Conservation (phyloP, 2,888 invertebrate genomes). For the Oscheius myriophilus region DNA sequence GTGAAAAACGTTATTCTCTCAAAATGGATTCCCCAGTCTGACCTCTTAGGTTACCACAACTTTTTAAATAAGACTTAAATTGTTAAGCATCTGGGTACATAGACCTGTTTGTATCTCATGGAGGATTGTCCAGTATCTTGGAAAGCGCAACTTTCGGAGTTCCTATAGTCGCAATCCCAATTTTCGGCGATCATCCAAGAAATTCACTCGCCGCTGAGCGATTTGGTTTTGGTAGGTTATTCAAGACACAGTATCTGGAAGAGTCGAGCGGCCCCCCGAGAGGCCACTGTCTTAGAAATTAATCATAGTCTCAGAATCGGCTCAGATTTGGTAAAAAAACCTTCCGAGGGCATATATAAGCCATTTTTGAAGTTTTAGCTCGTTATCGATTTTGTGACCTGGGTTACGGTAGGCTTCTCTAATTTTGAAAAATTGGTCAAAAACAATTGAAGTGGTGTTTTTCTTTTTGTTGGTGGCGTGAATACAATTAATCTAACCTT, state of each 20-base stretch:
- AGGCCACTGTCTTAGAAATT: too few species aligned
- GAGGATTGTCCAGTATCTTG: slow-evolving; percentile 21
- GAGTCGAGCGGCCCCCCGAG: too few species aligned
- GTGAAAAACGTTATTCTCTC: slow-evolving; percentile 17
- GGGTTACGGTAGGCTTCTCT: too few species aligned
- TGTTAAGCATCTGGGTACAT: slow-evolving; percentile 11
- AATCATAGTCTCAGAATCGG: too few species aligned
- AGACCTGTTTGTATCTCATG: slow-evolving; percentile 27
- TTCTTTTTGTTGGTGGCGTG: too few species aligned
- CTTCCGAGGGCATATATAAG: too few species aligned
- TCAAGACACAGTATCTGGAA: not conserved
- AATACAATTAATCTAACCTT: too few species aligned
- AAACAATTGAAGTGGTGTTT: too few species aligned
- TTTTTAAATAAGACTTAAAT: not conserved
- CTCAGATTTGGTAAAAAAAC: too few species aligned
- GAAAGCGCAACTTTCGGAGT: slow-evolving; percentile 20
- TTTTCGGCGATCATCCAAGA: slow-evolving; percentile 24
- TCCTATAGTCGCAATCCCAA: slow-evolving; percentile 13
- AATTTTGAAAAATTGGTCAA: too few species aligned
- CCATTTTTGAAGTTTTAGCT: too few species aligned
- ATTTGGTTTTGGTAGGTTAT: not conserved
- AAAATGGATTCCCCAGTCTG: slow-evolving; percentile 21
- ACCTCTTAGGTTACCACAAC: slow-evolving; percentile 12
- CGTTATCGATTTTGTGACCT: too few species aligned
- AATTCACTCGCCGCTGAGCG: slow-evolving; percentile 21